phyloP scores from a whole-genome alignment of 2,888 invertebrate species.

The Cheilosia grossa region DNA sequence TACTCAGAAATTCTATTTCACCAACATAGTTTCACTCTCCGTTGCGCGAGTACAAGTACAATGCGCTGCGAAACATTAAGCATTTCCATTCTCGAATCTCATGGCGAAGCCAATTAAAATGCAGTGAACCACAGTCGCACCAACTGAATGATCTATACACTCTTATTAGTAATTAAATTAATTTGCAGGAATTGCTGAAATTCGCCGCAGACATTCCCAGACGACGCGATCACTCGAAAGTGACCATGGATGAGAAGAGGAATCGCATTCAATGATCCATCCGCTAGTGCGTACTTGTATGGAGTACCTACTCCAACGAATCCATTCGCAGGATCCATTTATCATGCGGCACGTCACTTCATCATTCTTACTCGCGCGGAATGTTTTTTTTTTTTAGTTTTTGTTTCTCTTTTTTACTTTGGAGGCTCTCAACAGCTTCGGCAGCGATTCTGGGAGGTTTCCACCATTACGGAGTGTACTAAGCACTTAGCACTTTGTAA shows the following conservation, averaged over 20 bases:
- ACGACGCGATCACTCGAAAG: constrained; percentile 77
- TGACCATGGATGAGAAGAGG: constrained; percentile 60
- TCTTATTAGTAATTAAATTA: constrained; percentile 82
- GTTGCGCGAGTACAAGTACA: background rate
- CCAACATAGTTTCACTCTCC: background rate
- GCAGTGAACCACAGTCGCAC: constrained; percentile 79
- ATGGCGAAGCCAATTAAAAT: constrained; percentile 81
- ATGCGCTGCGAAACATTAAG: constrained; percentile 21
- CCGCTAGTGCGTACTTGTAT: background rate
- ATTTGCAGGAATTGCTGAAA: constrained; percentile 79
- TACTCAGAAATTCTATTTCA: constrained; percentile 12
- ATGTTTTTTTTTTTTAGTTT: constrained; percentile 26
- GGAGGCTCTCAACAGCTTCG: constrained; percentile 63
- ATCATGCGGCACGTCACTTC: constrained; percentile 68
- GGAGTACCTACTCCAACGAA: constrained; percentile 1
- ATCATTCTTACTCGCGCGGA: constrained; percentile 65
- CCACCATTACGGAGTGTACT: constrained; percentile 43
- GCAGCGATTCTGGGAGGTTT: constrained; percentile 73
- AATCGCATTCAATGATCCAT: constrained; percentile 47
- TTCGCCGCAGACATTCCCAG: constrained; percentile 79
- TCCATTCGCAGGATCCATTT: constrained; percentile 71
- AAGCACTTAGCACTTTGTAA: constrained; percentile 74
- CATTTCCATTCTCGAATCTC: constrained; percentile 38
- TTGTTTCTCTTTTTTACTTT: constrained; percentile 5
- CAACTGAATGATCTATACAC: constrained; percentile 72